Evolutionary conservation across 2,113 vertebrate genomes (phyloP).

Genomic region (Holacanthus passer): DNA sequence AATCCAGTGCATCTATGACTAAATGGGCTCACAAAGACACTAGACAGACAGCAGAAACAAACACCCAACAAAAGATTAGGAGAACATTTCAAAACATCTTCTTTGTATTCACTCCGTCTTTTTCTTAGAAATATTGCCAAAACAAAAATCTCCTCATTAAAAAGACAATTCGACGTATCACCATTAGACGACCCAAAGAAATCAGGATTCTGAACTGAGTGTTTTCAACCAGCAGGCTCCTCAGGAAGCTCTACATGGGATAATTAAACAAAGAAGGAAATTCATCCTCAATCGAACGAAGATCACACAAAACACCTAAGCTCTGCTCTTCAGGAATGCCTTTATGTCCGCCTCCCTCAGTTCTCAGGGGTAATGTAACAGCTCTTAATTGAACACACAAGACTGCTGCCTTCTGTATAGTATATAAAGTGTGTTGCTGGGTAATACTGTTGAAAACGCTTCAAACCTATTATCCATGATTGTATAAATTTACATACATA

Average conservation of each 20-base stretch:
- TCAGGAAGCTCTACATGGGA: not conserved
- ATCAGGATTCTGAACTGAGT: not conserved
- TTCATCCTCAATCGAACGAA: not conserved
- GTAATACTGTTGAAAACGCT: too few relatives aligned
- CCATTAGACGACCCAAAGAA: not conserved
- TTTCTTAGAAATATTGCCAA: too few relatives aligned
- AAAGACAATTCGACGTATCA: not conserved
- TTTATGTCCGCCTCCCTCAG: not conserved
- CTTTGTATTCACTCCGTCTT: not conserved
- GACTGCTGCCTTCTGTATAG: not conserved
- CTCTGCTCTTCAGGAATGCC: too few relatives aligned
- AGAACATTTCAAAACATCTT: not conserved
- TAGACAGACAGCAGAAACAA: not conserved
- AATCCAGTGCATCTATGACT: not conserved
- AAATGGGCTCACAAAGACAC: not conserved
- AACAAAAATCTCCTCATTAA: not conserved
- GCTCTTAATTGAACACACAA: not conserved
- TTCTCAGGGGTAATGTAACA: not conserved
- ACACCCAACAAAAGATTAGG: too few relatives aligned
- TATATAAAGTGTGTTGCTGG: not conserved
- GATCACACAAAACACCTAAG: not conserved
- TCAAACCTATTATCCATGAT: not conserved
- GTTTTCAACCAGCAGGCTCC: not conserved
- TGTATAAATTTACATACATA: not conserved
- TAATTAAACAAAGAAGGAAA: not conserved